Base-by-base conservation (phyloP, 2,888 invertebrate species). In the Chloromyia formosa region DNA sequence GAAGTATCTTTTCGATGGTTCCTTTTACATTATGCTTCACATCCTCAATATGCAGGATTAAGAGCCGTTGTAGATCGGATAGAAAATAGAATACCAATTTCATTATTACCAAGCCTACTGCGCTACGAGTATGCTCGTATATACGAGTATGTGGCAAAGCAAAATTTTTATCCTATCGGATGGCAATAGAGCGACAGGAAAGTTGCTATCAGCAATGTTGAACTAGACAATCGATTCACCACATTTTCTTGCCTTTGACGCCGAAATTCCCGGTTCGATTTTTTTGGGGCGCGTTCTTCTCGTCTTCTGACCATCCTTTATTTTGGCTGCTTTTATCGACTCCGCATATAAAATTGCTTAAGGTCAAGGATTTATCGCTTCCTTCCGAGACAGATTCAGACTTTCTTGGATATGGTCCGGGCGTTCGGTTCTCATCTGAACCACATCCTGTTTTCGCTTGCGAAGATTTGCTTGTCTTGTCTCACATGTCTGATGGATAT, bases 351-450 rank as follows among this genome's bases (percentile, higher is more conserved):
- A 61, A 73, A 74, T 74, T 20, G 74, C 74, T 74, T 62, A 53
- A 64, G 74, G 74, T 74, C 74, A 74, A 56, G 64, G 74, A 74
- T 74, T 74, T 64, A 74, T 74, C 61, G 74, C 61, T 74, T 74
- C 74, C 74, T 74, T 74, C 74, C 74, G 74, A 74, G 74, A 64
- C 64, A 62, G 54, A 61, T 64, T 64, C 22, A 53, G 35, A 42
- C 71, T 71, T 71, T 35, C 3, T 35, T 35, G 27, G 27, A 35
- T 35, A 7, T 35, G 27, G 27, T 58, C 56, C 71, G 56, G 12
- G n/a, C 22, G 22, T 49, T 20, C 12, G 7, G 2, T 3, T 20
- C 16, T 49, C 66, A 66, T 18, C 42, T 49, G 45, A 40, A 49
- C 16, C 22, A 49, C 49, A 49, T 66, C 45, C 66, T 22, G 66